Evolutionary conservation across 2,797 vertebrate genomes (phyloP).

Genomic region (Sebastes vulpes): DNA sequence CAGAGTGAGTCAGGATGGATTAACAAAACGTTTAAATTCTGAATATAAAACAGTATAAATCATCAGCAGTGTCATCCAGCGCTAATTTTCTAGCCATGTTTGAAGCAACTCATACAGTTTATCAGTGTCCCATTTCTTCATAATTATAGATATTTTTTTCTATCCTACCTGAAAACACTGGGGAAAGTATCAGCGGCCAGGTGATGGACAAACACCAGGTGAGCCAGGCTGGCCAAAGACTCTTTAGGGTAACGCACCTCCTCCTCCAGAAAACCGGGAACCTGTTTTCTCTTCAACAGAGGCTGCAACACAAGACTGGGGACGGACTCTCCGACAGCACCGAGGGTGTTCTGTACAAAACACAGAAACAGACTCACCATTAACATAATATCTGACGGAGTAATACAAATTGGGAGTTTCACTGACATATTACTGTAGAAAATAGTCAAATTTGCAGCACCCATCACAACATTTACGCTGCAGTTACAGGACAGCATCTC

Average conservation of each 20-base stretch:
- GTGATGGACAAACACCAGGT: slow-evolving; percentile 93
- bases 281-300: slow-evolving; percentile 76
- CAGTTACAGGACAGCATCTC: neutral
- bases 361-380: neutral
- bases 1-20: neutral
- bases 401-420: rapidly evolving
- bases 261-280: slow-evolving; percentile 87
- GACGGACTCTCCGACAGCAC: slow-evolving; percentile 79
- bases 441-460: neutral
- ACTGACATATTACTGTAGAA: neutral
- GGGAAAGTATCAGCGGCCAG: slow-evolving; percentile 90
- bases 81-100: neutral
- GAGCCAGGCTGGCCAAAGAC: slow-evolving; percentile 91
- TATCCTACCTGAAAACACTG: slow-evolving; percentile 80
- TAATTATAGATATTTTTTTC: rapidly evolving
- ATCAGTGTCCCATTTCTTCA: neutral
- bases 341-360: slow-evolving; percentile 59
- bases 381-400: neutral
- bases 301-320: slow-evolving; percentile 77
- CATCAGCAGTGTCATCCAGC: too few relatives aligned
- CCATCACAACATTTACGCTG: neutral
- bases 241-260: slow-evolving; percentile 89
- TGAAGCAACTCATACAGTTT: neutral
- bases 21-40: neutral
- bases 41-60: neutral